Evolutionary conservation across 2,797 vertebrate species (phyloP).

Genomic region (Macropodus opercularis): DNA sequence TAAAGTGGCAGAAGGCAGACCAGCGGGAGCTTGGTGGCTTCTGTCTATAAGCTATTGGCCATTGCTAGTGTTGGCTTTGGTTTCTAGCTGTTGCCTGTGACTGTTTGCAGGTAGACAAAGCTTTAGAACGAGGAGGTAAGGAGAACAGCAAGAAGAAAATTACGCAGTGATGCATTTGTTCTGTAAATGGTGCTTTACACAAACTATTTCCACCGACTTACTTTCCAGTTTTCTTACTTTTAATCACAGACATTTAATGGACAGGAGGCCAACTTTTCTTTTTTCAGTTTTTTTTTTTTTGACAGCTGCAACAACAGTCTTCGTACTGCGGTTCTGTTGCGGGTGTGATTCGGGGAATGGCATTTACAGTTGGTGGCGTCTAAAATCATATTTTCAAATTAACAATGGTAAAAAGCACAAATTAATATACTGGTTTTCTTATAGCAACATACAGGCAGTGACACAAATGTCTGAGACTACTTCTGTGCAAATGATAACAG

Average conservation of each 20-base stretch:
- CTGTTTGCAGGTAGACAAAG: slow-evolving; percentile 99
- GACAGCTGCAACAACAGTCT: slow-evolving; percentile 93
- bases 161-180: slow-evolving; percentile 93
- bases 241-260: slow-evolving; percentile 93
- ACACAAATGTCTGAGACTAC: slow-evolving; percentile 97
- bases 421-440: slow-evolving; percentile 84
- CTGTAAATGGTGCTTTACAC: slow-evolving; percentile 90
- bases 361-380: slow-evolving; percentile 99
- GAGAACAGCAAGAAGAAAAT: slow-evolving; percentile 92
- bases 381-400: slow-evolving; percentile 76
- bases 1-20: slow-evolving; percentile 98
- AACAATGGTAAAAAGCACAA: slow-evolving; percentile 64
- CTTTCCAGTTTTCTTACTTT: slow-evolving; percentile 84
- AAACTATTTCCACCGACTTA: slow-evolving; percentile 86
- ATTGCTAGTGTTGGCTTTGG: slow-evolving; percentile 99
- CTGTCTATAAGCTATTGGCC: slow-evolving; percentile 99
- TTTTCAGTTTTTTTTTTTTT: slow-evolving; percentile 45
- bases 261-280: slow-evolving; percentile 89
- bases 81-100: slow-evolving; percentile 99
- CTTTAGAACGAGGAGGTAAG: slow-evolving; percentile 99
- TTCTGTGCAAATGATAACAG: slow-evolving; percentile 99
- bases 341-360: slow-evolving; percentile 89
- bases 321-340: slow-evolving; percentile 89
- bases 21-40: slow-evolving; percentile 93
- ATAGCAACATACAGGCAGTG: slow-evolving; percentile 99